Base-by-base conservation (phyloP, 2,797 vertebrate species). In the Poecilia picta region DNA sequence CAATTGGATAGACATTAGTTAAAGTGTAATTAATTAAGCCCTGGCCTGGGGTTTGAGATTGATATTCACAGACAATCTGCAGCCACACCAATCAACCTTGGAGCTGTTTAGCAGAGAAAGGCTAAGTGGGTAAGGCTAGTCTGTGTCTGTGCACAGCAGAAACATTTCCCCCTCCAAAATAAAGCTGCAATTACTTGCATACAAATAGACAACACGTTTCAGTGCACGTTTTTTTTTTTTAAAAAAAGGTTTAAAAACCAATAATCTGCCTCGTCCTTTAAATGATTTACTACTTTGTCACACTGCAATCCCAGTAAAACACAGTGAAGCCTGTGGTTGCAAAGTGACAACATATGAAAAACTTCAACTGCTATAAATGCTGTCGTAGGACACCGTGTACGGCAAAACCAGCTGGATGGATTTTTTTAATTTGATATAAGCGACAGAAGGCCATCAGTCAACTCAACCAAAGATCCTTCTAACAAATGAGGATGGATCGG, bases 371-470 rank as follows among this genome's bases (percentile, higher is more conserved):
- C 13, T n/a, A 16, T 71, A 28, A 71, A 45, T 28, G 25, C 68
- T 71, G 20, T 20, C 1, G 39, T 13, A n/a, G 66, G 39, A 18
- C 16, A 18, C 13, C 7, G 28, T 33, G n/a, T 45, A 68, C 39
- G 36, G 39, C 77, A 2, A 45, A 57, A 72, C 64, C 70, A 81
- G 80, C 49, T 76, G 49, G 25, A 49, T 3, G 64, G 77, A 45
- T 73, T 80, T 57, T 87, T 83, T 74, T 3, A 43, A 81, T 74
- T 73, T 76, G 70, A 76, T 64, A 62, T 15, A 47, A 51, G 82
- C 78, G 59, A 73, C 81, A 83, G 79, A 71, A 85, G 80, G 59
- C n/a, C 73, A 81, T 71, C 82, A 71, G 72, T 83, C 72, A 51
- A 47, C 55, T 73, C 73, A 73, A 71, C 76, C 75, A 51, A 72